Percentiles rank a stretch among this genome's conserved stretches.
Evolutionary conservation across 2,113 vertebrate genomes (phyloP).

Genomic region (Cinclus mexicanus): DNA sequence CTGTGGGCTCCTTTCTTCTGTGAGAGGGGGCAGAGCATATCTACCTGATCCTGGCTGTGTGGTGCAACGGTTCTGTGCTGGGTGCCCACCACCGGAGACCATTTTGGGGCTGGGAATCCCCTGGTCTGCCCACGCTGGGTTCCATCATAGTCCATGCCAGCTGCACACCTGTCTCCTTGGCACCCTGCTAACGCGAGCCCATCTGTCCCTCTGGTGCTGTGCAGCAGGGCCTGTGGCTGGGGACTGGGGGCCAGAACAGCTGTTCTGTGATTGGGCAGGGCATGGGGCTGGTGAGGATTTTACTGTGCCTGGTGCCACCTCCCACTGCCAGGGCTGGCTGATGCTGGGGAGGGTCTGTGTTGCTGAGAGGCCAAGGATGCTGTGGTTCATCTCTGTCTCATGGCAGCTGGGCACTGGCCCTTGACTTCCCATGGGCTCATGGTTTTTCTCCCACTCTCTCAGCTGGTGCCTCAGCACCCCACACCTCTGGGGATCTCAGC

Average conservation of each 20-base stretch:
- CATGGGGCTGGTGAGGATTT: accelerated
- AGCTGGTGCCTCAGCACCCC: neutral
- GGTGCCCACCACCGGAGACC: accelerated
- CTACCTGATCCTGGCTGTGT: neutral
- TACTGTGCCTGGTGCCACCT: neutral
- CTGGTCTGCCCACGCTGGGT: accelerated
- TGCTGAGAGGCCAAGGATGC: neutral
- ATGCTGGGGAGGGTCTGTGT: neutral
- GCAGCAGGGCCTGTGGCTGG: accelerated
- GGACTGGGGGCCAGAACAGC: accelerated
- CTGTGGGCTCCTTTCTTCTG: neutral
- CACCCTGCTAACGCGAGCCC: neutral
- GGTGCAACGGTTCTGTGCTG: neutral
- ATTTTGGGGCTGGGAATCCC: neutral
- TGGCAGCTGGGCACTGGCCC: accelerated
- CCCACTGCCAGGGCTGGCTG: accelerated
- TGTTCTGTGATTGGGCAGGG: neutral
- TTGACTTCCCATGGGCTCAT: accelerated
- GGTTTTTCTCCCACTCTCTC: neutral
- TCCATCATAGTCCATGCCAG: accelerated
- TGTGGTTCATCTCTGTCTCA: neutral
- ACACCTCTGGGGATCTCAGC: neutral
- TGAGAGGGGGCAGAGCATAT: neutral
- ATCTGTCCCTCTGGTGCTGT: accelerated
- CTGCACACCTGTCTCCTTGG: accelerated